Percentiles rank a stretch among this genome's conserved stretches.
Evolutionary conservation across 2,797 vertebrate genomes (phyloP).

Genomic region (Eospalax fontanierii): DNA sequence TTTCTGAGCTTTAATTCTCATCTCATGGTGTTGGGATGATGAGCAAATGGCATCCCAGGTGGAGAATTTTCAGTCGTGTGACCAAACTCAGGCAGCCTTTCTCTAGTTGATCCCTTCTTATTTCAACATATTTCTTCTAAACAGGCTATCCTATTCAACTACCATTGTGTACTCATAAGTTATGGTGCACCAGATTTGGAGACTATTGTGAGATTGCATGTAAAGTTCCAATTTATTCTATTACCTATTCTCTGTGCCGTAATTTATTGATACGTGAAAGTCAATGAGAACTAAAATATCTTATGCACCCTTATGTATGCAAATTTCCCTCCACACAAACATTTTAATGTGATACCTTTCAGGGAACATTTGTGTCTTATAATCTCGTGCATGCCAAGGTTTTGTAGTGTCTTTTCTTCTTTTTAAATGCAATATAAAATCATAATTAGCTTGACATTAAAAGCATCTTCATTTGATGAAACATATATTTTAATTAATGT

Average conservation of each 20-base stretch:
- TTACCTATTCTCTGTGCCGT: neutral
- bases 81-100: neutral
- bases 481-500: constrained; percentile 17
- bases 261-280: constrained; percentile 18
- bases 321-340: neutral
- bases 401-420: constrained; percentile 35
- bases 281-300: constrained; percentile 21
- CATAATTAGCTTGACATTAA: constrained; percentile 5
- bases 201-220: neutral
- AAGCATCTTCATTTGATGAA: neutral
- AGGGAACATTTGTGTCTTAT: constrained; percentile 23
- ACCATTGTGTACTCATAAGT: neutral
- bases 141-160: constrained; percentile 10
- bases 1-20: constrained; percentile 17
- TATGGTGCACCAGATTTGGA: neutral
- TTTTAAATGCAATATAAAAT: constrained; percentile 51
- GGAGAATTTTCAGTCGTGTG: constrained; percentile 11
- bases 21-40: neutral
- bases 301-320: neutral
- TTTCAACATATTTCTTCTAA: constrained; percentile 17
- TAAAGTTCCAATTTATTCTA: constrained; percentile 60
- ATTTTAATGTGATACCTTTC: constrained; percentile 47
- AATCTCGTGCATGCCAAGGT: neutral
- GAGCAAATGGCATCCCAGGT: neutral
- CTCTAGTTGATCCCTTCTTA: neutral